Evolutionary conservation across 2,888 invertebrate species (phyloP).

Genomic region (Sicus ferrugineus): DNA sequence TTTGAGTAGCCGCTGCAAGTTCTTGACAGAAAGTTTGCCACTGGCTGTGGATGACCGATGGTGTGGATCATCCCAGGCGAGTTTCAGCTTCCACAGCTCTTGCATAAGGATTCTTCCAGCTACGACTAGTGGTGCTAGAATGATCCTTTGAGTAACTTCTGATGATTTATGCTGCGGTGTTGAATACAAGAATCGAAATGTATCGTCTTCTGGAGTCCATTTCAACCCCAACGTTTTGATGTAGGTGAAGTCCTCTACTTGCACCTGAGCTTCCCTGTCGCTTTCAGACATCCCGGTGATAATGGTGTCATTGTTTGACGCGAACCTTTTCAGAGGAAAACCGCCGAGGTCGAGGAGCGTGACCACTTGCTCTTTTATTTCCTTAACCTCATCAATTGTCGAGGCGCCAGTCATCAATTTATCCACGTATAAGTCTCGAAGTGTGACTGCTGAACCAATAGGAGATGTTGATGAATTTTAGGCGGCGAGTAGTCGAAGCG

Average conservation of each 20-base stretch:
- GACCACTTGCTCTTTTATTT: slow-evolving; percentile 23
- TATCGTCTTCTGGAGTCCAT: slow-evolving; percentile 30
- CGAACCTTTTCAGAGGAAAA: slow-evolving; percentile 28
- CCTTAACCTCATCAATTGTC: slow-evolving; percentile 32
- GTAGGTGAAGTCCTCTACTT: slow-evolving; percentile 18
- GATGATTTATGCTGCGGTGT: background rate
- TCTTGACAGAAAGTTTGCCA: too few relatives aligned
- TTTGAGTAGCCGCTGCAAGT: too few relatives aligned
- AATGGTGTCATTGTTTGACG: slow-evolving; percentile 18
- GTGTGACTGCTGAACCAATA: too few relatives aligned
- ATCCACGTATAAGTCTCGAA: too few relatives aligned
- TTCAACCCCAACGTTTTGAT: slow-evolving; percentile 32
- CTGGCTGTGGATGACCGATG: background rate
- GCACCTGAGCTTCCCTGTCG: slow-evolving; percentile 29
- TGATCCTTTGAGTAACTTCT: slow-evolving; percentile 25
- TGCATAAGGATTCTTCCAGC: background rate
- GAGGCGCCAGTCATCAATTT: slow-evolving; percentile 29
- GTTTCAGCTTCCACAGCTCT: background rate
- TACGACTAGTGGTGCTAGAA: slow-evolving; percentile 29
- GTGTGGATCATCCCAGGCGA: slow-evolving; percentile 15
- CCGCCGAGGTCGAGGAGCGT: slow-evolving; percentile 23
- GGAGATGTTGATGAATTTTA: too few relatives aligned
- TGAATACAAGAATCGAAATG: slow-evolving; percentile 16
- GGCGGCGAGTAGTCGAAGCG: too few relatives aligned
- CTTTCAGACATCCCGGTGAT: background rate